Conservation (phyloP, 1,140 invertebrate species). For the Stratiolaelaps scimitus region DNA sequence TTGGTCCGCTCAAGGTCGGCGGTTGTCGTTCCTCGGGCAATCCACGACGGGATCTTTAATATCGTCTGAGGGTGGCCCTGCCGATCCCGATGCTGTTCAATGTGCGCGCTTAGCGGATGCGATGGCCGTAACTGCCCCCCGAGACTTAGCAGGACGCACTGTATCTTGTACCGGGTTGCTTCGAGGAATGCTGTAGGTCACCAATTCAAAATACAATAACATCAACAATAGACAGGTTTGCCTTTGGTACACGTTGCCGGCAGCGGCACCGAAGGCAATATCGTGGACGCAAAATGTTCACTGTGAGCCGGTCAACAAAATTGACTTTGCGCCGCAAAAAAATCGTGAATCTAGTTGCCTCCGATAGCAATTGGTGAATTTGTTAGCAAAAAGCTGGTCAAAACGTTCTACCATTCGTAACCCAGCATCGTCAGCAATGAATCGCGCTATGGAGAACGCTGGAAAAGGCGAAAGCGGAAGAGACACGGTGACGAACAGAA, state of each 20-base stretch:
- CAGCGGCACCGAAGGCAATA: background rate
- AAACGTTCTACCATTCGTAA: too few relatives aligned
- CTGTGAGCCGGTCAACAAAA: background rate
- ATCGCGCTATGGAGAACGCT: too few relatives aligned
- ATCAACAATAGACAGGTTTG: background rate
- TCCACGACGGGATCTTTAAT: slow-evolving; percentile 10
- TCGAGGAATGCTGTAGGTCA: slow-evolving; percentile 66
- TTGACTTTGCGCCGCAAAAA: too few relatives aligned
- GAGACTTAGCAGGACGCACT: slow-evolving; percentile 61
- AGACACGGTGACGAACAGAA: too few relatives aligned
- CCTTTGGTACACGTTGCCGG: background rate
- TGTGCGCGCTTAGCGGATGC: slow-evolving; percentile 68
- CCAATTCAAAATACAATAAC: slow-evolving; percentile 31
- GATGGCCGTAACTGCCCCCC: slow-evolving; percentile 54
- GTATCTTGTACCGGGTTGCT: slow-evolving; percentile 72
- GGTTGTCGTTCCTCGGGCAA: background rate
- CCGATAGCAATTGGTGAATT: too few relatives aligned
- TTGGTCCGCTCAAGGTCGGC: slow-evolving; percentile 47
- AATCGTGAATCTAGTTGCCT: slow-evolving; percentile 4
- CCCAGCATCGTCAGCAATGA: too few relatives aligned
- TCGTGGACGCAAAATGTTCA: slow-evolving; percentile 1
- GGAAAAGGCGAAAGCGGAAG: too few relatives aligned
- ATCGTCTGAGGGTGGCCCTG: slow-evolving; percentile 44
- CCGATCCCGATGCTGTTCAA: slow-evolving; percentile 72
- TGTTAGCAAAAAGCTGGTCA: too few relatives aligned